Conservation (phyloP, 2,797 vertebrate species). For the Falco cherrug region DNA sequence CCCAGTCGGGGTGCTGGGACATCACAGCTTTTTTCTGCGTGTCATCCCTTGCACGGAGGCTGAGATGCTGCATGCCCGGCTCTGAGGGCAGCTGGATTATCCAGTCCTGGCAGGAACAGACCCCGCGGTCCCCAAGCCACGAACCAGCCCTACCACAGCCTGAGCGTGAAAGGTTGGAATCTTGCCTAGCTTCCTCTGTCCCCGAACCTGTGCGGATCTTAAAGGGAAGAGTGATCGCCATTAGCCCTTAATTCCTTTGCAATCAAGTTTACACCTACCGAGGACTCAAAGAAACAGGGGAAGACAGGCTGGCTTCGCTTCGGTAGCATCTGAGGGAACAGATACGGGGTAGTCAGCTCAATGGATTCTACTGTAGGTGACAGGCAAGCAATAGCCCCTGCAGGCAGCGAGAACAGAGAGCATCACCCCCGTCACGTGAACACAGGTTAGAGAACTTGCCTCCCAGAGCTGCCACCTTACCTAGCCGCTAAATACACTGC, state of each 20-base stretch:
- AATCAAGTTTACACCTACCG: background rate
- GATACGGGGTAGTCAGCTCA: background rate
- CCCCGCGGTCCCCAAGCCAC: background rate
- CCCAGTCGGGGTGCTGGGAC: background rate
- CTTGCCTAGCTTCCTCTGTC: background rate
- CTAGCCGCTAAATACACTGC: background rate
- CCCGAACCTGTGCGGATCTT: background rate
- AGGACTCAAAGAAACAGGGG: background rate
- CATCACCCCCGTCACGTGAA: background rate
- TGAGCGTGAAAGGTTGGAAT: background rate
- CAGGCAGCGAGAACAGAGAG: background rate
- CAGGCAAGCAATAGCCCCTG: conserved; percentile 8
- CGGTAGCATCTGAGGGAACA: background rate
- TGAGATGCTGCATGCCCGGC: background rate
- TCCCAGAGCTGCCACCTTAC: background rate
- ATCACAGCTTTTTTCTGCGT: background rate
- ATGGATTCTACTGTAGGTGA: background rate
- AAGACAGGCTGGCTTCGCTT: background rate
- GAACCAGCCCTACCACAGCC: background rate
- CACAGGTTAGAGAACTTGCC: background rate
- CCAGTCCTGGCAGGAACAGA: background rate
- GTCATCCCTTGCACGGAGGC: background rate
- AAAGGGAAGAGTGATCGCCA: background rate
- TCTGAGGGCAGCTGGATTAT: background rate
- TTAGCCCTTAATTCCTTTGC: background rate